These are phyloP conservation scores for Sminthurides bifidus DNA, from an alignment of 1,140 invertebrate genomes.

Conservation along the genomic window DNA sequence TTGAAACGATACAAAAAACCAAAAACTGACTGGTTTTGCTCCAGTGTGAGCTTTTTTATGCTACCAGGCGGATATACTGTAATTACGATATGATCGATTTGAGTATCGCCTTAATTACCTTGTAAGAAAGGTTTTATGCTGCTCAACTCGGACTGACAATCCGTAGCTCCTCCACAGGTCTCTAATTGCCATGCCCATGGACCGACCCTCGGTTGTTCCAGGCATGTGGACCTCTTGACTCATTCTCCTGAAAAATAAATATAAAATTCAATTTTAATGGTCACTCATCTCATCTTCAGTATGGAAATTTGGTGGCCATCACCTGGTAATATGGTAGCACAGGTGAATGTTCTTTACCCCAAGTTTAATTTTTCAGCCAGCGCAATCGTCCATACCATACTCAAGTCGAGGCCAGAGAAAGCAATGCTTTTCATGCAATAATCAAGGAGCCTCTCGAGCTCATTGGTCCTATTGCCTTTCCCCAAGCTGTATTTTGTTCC, in stretches of 20 bases:
- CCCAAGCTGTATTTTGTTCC: too few relatives aligned
- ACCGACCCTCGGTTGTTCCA: constrained; percentile 20
- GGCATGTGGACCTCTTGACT: constrained; percentile 21
- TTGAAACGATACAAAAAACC: too few relatives aligned
- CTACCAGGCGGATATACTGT: too few relatives aligned
- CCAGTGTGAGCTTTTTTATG: too few relatives aligned
- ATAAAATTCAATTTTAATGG: too few relatives aligned
- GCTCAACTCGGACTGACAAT: constrained; percentile 26
- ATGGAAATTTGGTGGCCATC: background rate
- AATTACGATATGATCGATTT: background rate
- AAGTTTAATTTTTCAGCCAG: background rate
- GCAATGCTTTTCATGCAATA: too few relatives aligned
- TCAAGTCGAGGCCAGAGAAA: too few relatives aligned
- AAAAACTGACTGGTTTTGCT: too few relatives aligned
- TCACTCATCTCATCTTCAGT: background rate
- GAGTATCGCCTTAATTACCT: constrained; percentile 13
- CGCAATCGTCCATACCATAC: background rate
- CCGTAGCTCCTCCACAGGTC: constrained; percentile 30
- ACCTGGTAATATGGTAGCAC: background rate
- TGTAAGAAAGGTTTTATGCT: constrained; percentile 24
- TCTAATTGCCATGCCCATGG: constrained; percentile 27
- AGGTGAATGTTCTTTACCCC: background rate
- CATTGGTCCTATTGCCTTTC: too few relatives aligned
- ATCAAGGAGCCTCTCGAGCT: too few relatives aligned
- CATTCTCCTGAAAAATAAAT: constrained; percentile 26